Conservation (phyloP, 2,797 vertebrate species). For the Urocyon cinereoargenteus region DNA sequence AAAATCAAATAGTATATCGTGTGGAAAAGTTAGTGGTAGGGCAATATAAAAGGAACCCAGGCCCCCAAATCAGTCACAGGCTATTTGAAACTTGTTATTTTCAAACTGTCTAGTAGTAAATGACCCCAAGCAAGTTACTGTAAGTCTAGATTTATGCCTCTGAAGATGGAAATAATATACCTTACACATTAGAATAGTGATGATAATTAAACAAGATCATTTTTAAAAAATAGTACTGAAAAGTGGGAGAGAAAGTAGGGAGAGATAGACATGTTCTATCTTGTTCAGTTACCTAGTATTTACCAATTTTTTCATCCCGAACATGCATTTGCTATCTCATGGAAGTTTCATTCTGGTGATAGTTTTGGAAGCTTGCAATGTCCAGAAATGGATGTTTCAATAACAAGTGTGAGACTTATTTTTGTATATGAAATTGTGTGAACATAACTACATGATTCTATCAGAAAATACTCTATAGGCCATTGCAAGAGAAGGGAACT, state of each 20-base stretch:
- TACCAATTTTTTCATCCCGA: neutral
- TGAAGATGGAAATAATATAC: neutral
- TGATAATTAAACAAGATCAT: neutral
- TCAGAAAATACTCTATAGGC: neutral
- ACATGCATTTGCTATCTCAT: neutral
- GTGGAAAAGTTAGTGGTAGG: neutral
- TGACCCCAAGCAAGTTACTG: neutral
- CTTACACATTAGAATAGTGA: neutral
- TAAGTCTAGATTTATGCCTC: neutral
- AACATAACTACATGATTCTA: neutral
- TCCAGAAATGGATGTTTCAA: neutral
- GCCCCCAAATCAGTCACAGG: neutral
- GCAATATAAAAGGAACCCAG: neutral
- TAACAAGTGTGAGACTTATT: neutral
- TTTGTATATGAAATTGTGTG: neutral
- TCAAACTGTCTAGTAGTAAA: neutral
- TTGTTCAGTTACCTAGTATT: neutral
- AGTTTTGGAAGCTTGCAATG: neutral
- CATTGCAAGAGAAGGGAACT: neutral
- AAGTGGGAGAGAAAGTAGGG: neutral
- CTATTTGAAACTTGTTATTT: neutral
- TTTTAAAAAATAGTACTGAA: neutral
- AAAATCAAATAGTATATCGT: neutral
- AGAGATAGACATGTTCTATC: neutral
- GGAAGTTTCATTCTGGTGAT: neutral